Evolutionary conservation across 2,113 vertebrate genomes (phyloP).

Genomic region (Oplegnathus fasciatus): DNA sequence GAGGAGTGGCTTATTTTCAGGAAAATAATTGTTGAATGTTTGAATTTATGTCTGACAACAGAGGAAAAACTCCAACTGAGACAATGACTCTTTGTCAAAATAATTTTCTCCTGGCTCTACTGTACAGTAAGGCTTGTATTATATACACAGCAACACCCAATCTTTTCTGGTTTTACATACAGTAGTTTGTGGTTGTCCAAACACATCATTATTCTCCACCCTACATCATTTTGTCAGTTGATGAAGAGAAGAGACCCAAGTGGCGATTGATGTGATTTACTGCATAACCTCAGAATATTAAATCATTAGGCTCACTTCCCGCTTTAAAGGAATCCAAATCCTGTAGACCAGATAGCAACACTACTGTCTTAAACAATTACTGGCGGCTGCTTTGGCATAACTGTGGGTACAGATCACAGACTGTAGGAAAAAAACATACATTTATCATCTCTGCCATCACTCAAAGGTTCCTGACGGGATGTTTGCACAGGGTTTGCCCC

Average conservation of each 20-base stretch:
- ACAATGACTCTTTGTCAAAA: not conserved
- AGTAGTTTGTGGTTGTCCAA: slow-evolving; percentile 62
- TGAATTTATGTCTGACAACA: slow-evolving; percentile 26
- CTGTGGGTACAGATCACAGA: slow-evolving; percentile 45
- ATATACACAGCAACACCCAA: not conserved
- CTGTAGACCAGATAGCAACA: slow-evolving; percentile 12
- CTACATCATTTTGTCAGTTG: slow-evolving; percentile 60
- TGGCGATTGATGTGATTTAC: slow-evolving; percentile 65
- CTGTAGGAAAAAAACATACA: not conserved
- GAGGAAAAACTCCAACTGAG: not conserved
- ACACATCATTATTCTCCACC: slow-evolving; percentile 41
- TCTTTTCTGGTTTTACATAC: slow-evolving; percentile 31
- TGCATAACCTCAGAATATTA: slow-evolving; percentile 61
- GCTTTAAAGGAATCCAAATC: slow-evolving; percentile 30
- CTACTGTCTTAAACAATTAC: slow-evolving; percentile 34
- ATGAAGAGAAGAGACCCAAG: slow-evolving; percentile 44
- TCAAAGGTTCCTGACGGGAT: slow-evolving; percentile 20
- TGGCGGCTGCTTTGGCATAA: slow-evolving; percentile 42
- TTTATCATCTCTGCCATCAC: slow-evolving; percentile 39
- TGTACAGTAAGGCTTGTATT: not conserved
- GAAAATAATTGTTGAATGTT: slow-evolving; percentile 4
- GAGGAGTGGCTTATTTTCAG: slow-evolving; percentile 23
- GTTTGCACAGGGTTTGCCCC: not conserved
- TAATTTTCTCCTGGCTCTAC: not conserved
- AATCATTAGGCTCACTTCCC: slow-evolving; percentile 59